Conservation (phyloP, 2,113 vertebrate genomes). For the Brachyistius frenatus region DNA sequence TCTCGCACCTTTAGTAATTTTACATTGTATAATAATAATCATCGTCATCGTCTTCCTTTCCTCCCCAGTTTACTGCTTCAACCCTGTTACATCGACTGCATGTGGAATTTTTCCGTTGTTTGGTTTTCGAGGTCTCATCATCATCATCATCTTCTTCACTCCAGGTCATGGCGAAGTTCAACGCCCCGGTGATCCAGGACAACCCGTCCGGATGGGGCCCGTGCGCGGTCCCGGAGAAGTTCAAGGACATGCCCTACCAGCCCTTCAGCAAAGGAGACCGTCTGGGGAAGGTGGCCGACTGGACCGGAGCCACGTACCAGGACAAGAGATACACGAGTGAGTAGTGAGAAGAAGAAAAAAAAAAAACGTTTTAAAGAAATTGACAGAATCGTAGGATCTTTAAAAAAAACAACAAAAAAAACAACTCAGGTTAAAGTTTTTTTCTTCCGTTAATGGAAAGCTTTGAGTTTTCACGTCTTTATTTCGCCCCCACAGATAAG, state of each 20-base stretch:
- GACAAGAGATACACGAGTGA: conserved; percentile 99
- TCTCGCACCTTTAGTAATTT: too few relatives aligned
- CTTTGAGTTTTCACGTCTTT: too few relatives aligned
- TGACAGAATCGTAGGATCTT: too few relatives aligned
- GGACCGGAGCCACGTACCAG: conserved; percentile 98
- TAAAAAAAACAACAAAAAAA: too few relatives aligned
- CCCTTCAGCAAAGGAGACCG: conserved; percentile 99
- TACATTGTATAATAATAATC: too few relatives aligned
- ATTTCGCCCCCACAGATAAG: conserved; percentile 86
- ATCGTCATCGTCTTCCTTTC: too few relatives aligned
- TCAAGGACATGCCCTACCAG: conserved; percentile 99
- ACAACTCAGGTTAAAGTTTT: too few relatives aligned
- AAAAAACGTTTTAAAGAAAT: too few relatives aligned
- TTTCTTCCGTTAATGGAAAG: too few relatives aligned
- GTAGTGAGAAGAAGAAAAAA: conserved; percentile 36
- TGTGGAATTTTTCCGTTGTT: background rate
- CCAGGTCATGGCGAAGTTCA: conserved; percentile 93
- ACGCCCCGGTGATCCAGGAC: conserved; percentile 98
- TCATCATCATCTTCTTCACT: background rate
- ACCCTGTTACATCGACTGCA: background rate
- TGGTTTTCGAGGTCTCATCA: background rate
- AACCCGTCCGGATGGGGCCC: conserved; percentile 98
- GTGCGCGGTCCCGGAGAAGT: conserved; percentile 97
- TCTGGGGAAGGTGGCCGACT: conserved; percentile 98
- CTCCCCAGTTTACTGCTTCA: too few relatives aligned